Percentiles rank a stretch among this genome's conserved stretches.
These are phyloP conservation scores for Spheniscus humboldti DNA, from an alignment of 2,797 vertebrate species.

Conservation along the genomic window DNA sequence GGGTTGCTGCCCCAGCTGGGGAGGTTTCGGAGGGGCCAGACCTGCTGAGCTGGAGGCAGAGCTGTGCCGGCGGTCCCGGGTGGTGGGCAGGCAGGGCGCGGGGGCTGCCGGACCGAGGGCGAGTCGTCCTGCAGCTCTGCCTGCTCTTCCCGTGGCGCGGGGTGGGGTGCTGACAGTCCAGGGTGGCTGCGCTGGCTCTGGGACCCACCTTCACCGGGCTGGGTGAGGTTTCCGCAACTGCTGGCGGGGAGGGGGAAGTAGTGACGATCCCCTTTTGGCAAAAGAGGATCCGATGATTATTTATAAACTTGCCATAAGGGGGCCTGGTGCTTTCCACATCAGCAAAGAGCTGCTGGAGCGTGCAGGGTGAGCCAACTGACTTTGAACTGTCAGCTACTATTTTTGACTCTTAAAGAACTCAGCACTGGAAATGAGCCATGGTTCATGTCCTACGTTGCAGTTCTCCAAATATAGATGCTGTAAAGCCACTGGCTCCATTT, in stretches of 20 bases:
- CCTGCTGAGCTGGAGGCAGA: accelerated
- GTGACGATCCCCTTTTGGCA: not conserved
- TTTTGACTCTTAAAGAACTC: conserved; percentile 23
- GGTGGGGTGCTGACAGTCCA: not conserved
- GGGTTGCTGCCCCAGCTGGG: not conserved
- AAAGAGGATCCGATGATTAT: not conserved
- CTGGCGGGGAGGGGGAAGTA: not conserved
- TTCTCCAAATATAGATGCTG: not conserved
- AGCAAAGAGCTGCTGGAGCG: not conserved
- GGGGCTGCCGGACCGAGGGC: not conserved
- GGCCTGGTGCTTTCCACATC: not conserved
- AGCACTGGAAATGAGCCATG: not conserved
- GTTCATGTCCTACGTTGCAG: not conserved
- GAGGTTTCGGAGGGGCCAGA: not conserved
- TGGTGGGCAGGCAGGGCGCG: accelerated
- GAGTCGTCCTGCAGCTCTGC: not conserved
- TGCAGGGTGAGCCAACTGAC: not conserved
- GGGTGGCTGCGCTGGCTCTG: not conserved
- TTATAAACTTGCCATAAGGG: not conserved
- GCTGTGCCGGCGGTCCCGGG: accelerated
- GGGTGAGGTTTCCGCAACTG: not conserved
- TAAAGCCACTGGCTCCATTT: not conserved
- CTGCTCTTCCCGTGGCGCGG: accelerated
- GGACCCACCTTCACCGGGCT: not conserved
- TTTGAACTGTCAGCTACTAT: not conserved